These are phyloP conservation scores for Hylaea fasciaria DNA, from an alignment of 2,888 invertebrate genomes.

Conservation along the genomic window DNA sequence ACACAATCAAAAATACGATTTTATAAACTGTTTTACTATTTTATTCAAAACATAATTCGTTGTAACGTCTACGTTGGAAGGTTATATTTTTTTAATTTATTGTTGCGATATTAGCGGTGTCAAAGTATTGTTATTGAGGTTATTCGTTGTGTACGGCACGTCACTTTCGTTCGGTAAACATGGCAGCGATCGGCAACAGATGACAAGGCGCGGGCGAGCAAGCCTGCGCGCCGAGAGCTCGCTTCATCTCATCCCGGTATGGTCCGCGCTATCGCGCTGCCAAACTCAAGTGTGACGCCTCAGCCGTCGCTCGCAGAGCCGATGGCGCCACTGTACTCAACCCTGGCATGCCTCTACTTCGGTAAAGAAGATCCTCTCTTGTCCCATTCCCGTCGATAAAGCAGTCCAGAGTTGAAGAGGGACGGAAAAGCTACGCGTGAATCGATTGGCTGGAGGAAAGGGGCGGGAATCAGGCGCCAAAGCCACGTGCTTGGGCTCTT, in stretches of 20 bases:
- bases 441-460: conserved; percentile 80
- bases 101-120: conserved; percentile 57
- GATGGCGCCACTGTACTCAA: conserved; percentile 68
- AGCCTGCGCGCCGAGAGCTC: conserved; percentile 76
- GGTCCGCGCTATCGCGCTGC: conserved; percentile 63
- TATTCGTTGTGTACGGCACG: conserved; percentile 82
- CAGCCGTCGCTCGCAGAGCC: conserved; percentile 46
- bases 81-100: conserved; percentile 42
- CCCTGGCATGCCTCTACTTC: conserved; percentile 44
- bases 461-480: conserved; percentile 72
- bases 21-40: conserved; percentile 40
- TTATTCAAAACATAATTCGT: conserved; percentile 62
- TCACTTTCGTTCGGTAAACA: conserved; percentile 81
- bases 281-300: conserved; percentile 60
- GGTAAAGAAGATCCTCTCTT: conserved; percentile 54
- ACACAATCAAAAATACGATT: conserved; percentile 40
- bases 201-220: conserved; percentile 80
- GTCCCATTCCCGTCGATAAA: conserved; percentile 73
- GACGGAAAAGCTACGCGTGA: conserved; percentile 64
- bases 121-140: conserved; percentile 72
- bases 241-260: conserved; percentile 74
- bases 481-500: conserved; percentile 68
- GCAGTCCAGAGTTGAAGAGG: conserved; percentile 64
- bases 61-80: conserved; percentile 61
- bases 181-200: conserved; percentile 82